Base-by-base conservation (phyloP, 2,888 invertebrate genomes). In the Drosophila cracens region DNA sequence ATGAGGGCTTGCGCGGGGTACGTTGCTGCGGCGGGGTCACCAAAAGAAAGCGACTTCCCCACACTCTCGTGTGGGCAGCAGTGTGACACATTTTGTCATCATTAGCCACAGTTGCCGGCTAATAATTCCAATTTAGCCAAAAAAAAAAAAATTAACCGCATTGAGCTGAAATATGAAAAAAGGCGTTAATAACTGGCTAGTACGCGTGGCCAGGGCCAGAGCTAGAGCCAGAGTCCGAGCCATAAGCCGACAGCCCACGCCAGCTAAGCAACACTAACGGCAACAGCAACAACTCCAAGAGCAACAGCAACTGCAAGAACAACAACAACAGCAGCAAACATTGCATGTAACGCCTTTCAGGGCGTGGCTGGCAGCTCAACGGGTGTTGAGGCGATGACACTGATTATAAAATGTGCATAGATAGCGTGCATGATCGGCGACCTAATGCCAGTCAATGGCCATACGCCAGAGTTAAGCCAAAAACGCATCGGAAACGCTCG, bases 31-130 rank as follows among this genome's bases (percentile, higher is more conserved):
- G 31, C 25, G n/a, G 38, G 29, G 33, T 38, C 60, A 40, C 33
- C 59, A 57, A 73, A 87, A 83, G 86, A 88, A 87, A 84, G 82
- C 82, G 58, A 52, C 36, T 46, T 52, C 25, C 16, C 27, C 4
- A 18, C 34, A 11, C 36, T 27, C 11, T 54, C 46, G 90, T 79
- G 89, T 90, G 86, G 89, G 89, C 81, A 73, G 83, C 77, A 80
- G 77, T 86, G 82, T 89, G 90, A 91, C 91, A 91, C 87, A 91
- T 91, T 91, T 90, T 91, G 86, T 91, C 90, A 90, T 90, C 90
- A 90, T 90, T 91, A 91, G 90, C 77, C 79, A 82, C 81, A 89
- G 89, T 87, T 87, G 83, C 87, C 81, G 86, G 87, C 89, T 87
- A 85, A 87, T 87, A 89, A 89, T 87, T 89, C 85, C 82, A 87